These are phyloP conservation scores for Agelas oroides DNA, from an alignment of 37 sponge, comb jelly and placozoan genomes.

Conservation along the genomic window DNA sequence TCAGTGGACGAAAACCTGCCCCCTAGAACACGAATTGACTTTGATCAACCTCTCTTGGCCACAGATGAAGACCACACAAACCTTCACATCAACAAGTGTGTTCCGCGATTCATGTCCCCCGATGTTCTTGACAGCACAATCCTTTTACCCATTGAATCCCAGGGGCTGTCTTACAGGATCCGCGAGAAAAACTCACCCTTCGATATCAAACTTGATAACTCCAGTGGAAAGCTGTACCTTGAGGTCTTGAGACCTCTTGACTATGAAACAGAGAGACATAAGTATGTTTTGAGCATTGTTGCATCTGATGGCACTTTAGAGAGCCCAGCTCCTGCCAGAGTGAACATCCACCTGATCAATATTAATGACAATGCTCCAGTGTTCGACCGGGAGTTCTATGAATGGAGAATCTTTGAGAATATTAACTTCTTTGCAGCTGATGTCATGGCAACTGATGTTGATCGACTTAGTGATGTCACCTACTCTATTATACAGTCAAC, in stretches of 20 bases:
- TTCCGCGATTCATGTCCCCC: not conserved
- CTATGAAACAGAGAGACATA: slow-evolving; percentile 57
- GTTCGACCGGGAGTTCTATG: slow-evolving; percentile 46
- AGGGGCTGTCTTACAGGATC: slow-evolving; percentile 11
- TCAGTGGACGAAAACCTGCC: slow-evolving; percentile 21
- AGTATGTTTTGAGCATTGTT: slow-evolving; percentile 33
- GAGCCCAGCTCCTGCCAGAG: slow-evolving; percentile 10
- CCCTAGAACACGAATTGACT: slow-evolving; percentile 7
- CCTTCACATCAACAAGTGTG: slow-evolving; percentile 22
- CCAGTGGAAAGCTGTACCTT: slow-evolving; percentile 32
- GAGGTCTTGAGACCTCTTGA: slow-evolving; percentile 47
- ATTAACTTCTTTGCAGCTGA: slow-evolving; percentile 27
- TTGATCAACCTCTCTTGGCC: slow-evolving; percentile 17
- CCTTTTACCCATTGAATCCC: not conserved
- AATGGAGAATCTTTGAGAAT: slow-evolving; percentile 63
- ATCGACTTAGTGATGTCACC: slow-evolving; percentile 23
- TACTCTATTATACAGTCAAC: slow-evolving; percentile 47
- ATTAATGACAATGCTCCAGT: slow-evolving; percentile 64
- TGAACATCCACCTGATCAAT: slow-evolving; percentile 59
- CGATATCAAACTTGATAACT: slow-evolving; percentile 11
- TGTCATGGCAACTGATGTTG: slow-evolving; percentile 51
- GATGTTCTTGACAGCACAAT: not conserved
- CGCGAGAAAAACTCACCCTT: slow-evolving; percentile 48
- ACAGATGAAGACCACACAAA: slow-evolving; percentile 17
- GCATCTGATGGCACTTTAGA: slow-evolving; percentile 47